phyloP scores from a whole-genome alignment of 2,888 invertebrate species.

The Mesochorus sp. region DNA sequence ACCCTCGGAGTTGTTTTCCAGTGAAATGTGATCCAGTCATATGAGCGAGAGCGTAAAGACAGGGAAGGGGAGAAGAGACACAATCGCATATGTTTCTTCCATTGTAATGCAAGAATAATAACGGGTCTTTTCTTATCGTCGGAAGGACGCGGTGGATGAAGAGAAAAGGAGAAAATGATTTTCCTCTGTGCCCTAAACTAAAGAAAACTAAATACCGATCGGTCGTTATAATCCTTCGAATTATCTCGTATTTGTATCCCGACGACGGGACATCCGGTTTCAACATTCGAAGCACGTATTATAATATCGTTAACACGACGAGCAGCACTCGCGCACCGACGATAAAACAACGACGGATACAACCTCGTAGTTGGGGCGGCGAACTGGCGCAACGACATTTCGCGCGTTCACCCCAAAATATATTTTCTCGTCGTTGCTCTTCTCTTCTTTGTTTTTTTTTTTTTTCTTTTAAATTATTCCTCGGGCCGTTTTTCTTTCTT shows the following conservation, averaged over 20 bases:
- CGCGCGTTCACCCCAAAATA: constrained; percentile 42
- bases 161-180: neutral
- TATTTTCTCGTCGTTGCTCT: constrained; percentile 1
- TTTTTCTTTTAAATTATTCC: neutral
- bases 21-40: neutral
- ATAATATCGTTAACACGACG: constrained; percentile 31
- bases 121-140: neutral
- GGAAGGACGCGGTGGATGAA: neutral
- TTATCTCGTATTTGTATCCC: constrained; percentile 49
- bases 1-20: constrained; percentile 27
- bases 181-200: neutral
- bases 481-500: neutral
- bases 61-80: neutral
- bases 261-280: constrained; percentile 41
- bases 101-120: too few species aligned
- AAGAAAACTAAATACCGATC: constrained; percentile 44
- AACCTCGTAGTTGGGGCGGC: constrained; percentile 40
- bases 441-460: neutral
- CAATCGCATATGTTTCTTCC: too few species aligned
- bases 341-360: constrained; percentile 32
- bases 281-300: constrained; percentile 40
- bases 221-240: constrained; percentile 56
- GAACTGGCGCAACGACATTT: constrained; percentile 60
- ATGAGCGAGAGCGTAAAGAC: neutral
- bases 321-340: constrained; percentile 45